phyloP scores from a whole-genome alignment of 2,113 vertebrate species.

The Semicossyphus pulcher region DNA sequence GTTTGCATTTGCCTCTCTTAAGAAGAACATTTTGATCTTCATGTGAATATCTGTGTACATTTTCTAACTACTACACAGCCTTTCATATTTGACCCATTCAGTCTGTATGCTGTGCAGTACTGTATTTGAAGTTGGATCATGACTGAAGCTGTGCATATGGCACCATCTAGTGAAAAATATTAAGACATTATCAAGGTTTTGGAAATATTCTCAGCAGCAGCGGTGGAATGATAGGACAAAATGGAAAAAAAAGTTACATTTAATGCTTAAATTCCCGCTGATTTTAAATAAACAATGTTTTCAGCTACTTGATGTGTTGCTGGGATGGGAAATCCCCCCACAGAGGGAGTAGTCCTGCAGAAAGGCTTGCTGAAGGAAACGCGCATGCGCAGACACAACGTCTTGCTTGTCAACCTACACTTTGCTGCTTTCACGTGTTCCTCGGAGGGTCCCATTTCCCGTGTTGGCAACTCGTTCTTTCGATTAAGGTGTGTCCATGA shows the following conservation, averaged over 20 bases:
- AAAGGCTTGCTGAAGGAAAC: not conserved
- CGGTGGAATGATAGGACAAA: no score
- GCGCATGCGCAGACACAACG: constrained; percentile 55
- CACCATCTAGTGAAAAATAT: constrained; percentile 56
- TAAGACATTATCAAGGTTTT: not conserved
- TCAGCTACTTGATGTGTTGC: not conserved
- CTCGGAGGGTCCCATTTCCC: no score
- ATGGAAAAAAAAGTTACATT: no score
- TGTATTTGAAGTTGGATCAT: not conserved
- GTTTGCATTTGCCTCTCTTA: no score
- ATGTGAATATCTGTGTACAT: no score
- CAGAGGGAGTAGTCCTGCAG: not conserved
- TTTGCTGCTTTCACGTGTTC: not conserved
- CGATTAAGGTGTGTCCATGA: no score
- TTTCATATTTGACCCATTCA: not conserved
- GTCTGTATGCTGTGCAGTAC: not conserved
- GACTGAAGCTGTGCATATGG: not conserved
- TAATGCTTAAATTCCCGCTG: no score
- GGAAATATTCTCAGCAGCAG: no score
- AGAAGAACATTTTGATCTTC: no score
- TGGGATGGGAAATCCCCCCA: constrained; percentile 33
- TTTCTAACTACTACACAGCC: no score
- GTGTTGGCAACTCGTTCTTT: no score
- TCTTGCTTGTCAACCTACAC: constrained; percentile 1
- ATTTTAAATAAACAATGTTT: not conserved